Percentiles rank a stretch among this genome's conserved stretches.
Conservation (phyloP, 35 echinoderm and acorn worm species). For the Apostichopus parvimensis region DNA sequence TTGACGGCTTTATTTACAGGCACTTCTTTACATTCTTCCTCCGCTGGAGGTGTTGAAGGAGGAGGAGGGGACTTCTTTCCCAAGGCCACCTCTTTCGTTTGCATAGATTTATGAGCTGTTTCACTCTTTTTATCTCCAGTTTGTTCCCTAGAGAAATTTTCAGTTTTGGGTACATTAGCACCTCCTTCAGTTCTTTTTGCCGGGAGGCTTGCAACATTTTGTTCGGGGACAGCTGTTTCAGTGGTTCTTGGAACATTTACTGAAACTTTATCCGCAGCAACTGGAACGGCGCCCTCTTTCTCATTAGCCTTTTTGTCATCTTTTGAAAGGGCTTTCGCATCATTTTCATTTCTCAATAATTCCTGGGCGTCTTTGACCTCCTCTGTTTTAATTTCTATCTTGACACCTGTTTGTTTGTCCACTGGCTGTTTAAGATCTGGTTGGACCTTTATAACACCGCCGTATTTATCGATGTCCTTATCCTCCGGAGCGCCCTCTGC, state of each 20-base stretch:
- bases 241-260: conserved; percentile 35
- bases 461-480: conserved; percentile 62
- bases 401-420: not conserved
- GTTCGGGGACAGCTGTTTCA: not conserved
- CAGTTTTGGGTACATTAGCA: not conserved
- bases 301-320: not conserved
- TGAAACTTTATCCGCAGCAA: conserved; percentile 26
- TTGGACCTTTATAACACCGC: conserved; percentile 41
- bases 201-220: not conserved
- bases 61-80: not conserved
- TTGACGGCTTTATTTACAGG: conserved; percentile 39
- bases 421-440: conserved; percentile 46
- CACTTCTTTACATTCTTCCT: conserved; percentile 31
- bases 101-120: conserved; percentile 46
- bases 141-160: conserved; percentile 8
- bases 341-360: not conserved
- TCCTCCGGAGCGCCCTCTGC: conserved; percentile 22
- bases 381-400: not conserved
- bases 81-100: conserved; percentile 6
- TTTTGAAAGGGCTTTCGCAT: not conserved
- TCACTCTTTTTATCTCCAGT: not conserved
- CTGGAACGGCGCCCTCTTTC: conserved; percentile 16
- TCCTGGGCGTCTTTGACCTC: not conserved
- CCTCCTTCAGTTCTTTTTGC: not conserved
- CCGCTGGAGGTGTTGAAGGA: conserved; percentile 22